Conservation (phyloP, 2,888 invertebrate species). For the Drosophila mercatorum region DNA sequence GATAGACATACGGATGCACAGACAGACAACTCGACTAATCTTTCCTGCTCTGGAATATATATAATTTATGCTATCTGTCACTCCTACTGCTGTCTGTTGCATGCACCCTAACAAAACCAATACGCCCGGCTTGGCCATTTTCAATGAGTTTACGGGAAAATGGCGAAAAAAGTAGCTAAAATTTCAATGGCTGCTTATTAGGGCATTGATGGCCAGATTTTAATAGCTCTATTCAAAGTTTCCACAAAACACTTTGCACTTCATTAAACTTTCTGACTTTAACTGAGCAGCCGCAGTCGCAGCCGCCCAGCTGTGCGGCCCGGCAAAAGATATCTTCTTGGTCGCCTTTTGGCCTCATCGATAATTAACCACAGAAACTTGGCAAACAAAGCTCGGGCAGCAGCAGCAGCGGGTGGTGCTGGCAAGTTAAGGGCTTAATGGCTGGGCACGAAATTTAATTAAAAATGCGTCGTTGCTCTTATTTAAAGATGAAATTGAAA, state of each 20-base stretch:
- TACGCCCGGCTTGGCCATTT: not conserved
- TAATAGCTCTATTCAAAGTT: slow-evolving; percentile 63
- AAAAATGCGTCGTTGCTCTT: slow-evolving; percentile 60
- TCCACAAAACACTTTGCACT: slow-evolving; percentile 72
- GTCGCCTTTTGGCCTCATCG: slow-evolving; percentile 59
- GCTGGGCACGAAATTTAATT: slow-evolving; percentile 69
- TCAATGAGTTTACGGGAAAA: not conserved
- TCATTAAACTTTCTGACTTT: slow-evolving; percentile 75
- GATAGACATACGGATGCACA: too few species aligned
- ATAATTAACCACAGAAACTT: slow-evolving; percentile 77
- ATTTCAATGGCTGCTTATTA: slow-evolving; percentile 61
- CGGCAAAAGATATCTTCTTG: slow-evolving; percentile 34
- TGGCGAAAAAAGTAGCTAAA: not conserved
- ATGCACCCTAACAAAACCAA: not conserved
- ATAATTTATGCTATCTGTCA: too few species aligned
- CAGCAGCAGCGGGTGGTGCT: not conserved
- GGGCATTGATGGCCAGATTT: slow-evolving; percentile 62
- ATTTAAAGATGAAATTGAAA: slow-evolving; percentile 46
- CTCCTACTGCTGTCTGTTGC: not conserved
- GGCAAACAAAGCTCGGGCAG: slow-evolving; percentile 56
- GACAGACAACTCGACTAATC: too few species aligned
- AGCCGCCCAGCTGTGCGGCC: slow-evolving; percentile 20
- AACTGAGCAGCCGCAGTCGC: slow-evolving; percentile 33
- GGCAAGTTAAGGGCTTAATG: slow-evolving; percentile 37
- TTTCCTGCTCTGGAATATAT: too few species aligned